Conservation (phyloP, 2,113 vertebrate species). For the Chaetodon auriga region DNA sequence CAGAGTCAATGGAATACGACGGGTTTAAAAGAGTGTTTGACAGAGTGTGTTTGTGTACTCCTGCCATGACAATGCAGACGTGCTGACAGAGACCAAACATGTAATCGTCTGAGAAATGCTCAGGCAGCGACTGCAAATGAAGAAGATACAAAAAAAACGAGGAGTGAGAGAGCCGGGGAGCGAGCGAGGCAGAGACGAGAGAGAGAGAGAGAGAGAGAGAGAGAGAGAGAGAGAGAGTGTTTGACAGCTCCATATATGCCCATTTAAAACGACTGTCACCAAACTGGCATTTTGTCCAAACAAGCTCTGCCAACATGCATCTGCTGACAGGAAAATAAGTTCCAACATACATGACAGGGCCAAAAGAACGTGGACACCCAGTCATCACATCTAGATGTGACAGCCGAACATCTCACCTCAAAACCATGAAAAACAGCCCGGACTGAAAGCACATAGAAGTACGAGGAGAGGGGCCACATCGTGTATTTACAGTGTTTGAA, state of each 20-base stretch:
- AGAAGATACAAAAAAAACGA: not conserved
- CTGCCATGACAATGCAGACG: slow-evolving; percentile 5
- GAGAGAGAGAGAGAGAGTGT: not conserved
- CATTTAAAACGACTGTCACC: slow-evolving; percentile 7
- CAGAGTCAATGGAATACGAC: not conserved
- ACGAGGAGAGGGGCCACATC: not conserved
- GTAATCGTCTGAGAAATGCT: slow-evolving; percentile 24
- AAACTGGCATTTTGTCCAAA: not conserved
- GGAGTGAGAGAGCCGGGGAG: not conserved
- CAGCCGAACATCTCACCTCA: not conserved
- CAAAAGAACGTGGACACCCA: not conserved
- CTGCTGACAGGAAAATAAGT: not conserved
- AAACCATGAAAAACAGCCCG: not conserved
- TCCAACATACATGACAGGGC: not conserved
- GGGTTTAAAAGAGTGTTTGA: not conserved
- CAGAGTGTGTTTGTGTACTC: not conserved
- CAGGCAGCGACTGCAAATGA: not conserved
- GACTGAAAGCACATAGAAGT: too few species aligned
- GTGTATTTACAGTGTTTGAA: not conserved
- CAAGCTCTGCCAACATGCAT: not conserved
- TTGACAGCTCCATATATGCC: slow-evolving; percentile 5
- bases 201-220: not conserved
- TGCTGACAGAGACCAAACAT: slow-evolving; percentile 9
- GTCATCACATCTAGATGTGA: not conserved
- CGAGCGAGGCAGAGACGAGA: not conserved